phyloP scores from a whole-genome alignment of 1,140 invertebrate species.

The Ceratosolen solmsi region DNA sequence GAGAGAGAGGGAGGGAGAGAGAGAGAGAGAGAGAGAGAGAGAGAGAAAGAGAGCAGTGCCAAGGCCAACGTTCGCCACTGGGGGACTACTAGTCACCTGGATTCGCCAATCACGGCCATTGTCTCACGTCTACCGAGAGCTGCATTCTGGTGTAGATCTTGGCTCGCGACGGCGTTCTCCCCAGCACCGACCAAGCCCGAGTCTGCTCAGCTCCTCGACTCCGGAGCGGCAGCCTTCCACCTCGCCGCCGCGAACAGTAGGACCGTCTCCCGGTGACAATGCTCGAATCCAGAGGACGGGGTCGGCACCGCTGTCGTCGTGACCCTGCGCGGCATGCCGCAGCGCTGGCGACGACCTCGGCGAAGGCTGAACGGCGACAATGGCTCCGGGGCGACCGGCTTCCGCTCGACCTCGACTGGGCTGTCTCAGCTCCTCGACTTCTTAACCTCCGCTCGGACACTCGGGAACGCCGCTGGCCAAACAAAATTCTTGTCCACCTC shows the following conservation, averaged over 20 bases:
- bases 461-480: neutral
- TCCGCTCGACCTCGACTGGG: neutral
- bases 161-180: conserved; percentile 53
- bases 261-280: neutral
- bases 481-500: neutral
- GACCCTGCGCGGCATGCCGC: conserved; percentile 41
- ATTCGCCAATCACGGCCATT: conserved; percentile 70
- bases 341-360: neutral
- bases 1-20: too few relatives aligned
- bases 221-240: conserved; percentile 3
- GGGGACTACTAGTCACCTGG: conserved; percentile 53
- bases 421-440: neutral
- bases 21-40: too few relatives aligned
- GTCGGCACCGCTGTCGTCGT: conserved; percentile 16
- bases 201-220: conserved; percentile 38
- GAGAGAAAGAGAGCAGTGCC: too few relatives aligned
- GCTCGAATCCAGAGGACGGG: neutral
- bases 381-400: neutral
- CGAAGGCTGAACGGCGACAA: neutral
- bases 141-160: conserved; percentile 62
- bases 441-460: neutral
- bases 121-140: conserved; percentile 60
- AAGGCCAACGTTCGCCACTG: too few relatives aligned
- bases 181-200: conserved; percentile 52
- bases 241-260: conserved; percentile 27